phyloP scores from a whole-genome alignment of 2,797 vertebrate genomes.

The Chromobotia macracanthus region DNA sequence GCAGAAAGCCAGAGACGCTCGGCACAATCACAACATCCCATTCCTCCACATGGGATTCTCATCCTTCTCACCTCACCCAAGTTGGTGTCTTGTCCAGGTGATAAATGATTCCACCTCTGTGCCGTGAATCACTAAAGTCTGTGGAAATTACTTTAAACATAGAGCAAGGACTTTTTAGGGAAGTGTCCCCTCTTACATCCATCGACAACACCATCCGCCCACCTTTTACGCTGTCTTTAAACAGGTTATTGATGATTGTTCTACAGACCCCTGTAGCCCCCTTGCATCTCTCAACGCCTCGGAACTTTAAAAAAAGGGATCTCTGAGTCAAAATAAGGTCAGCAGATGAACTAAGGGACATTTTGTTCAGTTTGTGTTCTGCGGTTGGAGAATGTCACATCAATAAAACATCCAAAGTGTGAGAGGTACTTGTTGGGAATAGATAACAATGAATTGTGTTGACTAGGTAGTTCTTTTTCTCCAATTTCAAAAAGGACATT shows the following conservation, averaged over 20 bases:
- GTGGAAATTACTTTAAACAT: conserved; percentile 72
- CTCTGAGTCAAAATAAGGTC: conserved; percentile 79
- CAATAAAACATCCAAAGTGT: conserved; percentile 66
- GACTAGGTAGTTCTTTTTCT: conserved; percentile 38
- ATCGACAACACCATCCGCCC: conserved; percentile 48
- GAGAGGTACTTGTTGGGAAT: conserved; percentile 49
- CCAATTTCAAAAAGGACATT: too few relatives aligned
- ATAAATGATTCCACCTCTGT: conserved; percentile 69
- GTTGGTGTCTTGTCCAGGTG: conserved; percentile 69
- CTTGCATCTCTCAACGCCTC: conserved; percentile 52
- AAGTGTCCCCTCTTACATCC: conserved; percentile 60
- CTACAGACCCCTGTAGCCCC: conserved; percentile 61
- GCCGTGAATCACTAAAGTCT: conserved; percentile 73
- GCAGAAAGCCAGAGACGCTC: conserved; percentile 2
- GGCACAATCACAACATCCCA: conserved; percentile 8
- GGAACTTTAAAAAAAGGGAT: conserved; percentile 75
- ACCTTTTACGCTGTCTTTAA: conserved; percentile 57
- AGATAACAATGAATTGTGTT: conserved; percentile 57
- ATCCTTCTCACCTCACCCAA: conserved; percentile 57
- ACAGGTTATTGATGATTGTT: conserved; percentile 77
- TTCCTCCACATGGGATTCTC: conserved; percentile 34
- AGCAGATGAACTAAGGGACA: conserved; percentile 71
- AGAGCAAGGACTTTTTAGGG: conserved; percentile 67
- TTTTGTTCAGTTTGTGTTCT: conserved; percentile 65
- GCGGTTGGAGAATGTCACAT: conserved; percentile 69